phyloP scores from a whole-genome alignment of 1,140 invertebrate genomes.

The Caligus rogercresseyi region DNA sequence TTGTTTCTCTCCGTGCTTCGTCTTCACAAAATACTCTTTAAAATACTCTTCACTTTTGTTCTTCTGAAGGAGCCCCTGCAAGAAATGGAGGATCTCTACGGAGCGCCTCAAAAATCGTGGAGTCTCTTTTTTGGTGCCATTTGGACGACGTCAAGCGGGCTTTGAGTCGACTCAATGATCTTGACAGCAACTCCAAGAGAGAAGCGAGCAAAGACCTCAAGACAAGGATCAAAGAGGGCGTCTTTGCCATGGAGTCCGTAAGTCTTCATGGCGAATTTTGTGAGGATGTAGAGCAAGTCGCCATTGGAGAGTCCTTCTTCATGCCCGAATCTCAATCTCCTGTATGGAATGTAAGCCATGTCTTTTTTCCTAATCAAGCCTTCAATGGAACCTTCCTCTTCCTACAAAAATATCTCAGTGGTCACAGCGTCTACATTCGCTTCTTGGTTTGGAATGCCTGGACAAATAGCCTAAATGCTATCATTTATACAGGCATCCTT shows the following conservation, averaged over 20 bases:
- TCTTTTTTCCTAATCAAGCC: neutral
- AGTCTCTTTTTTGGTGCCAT: neutral
- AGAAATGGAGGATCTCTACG: neutral
- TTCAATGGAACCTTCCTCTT: neutral
- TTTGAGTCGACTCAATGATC: neutral
- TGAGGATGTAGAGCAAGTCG: neutral
- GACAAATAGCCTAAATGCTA: neutral
- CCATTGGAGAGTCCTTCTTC: neutral
- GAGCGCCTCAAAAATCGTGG: neutral
- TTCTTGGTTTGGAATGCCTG: neutral
- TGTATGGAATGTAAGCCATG: neutral
- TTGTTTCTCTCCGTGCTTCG: neutral
- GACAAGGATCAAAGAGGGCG: neutral
- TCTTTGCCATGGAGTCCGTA: neutral
- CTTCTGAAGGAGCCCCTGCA: neutral
- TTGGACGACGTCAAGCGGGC: neutral
- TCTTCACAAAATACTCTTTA: conserved; percentile 8
- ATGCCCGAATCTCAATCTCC: neutral
- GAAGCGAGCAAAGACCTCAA: neutral
- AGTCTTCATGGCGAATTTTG: neutral
- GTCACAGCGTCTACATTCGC: neutral
- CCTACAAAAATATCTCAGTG: neutral
- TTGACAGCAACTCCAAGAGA: neutral
- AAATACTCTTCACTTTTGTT: conserved; percentile 3
- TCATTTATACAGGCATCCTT: neutral